Percentiles rank a stretch among this genome's conserved stretches.
Conservation (phyloP, 2,113 vertebrate species). For the Eurystomus gularis region DNA sequence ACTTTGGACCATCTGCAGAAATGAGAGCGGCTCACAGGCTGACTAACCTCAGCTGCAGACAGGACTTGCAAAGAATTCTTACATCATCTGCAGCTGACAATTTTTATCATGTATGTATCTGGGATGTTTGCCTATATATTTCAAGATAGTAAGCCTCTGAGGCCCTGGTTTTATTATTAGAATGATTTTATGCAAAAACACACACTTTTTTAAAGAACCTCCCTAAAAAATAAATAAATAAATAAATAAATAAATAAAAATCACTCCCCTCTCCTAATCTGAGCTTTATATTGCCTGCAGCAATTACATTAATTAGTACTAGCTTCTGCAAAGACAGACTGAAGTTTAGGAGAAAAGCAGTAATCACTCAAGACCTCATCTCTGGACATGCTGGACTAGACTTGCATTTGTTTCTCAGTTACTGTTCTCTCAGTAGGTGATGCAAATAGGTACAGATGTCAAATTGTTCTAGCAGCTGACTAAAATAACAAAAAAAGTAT, state of each 20-base stretch:
- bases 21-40: rapidly evolving
- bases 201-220: background rate
- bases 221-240: background rate
- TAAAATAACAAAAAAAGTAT: background rate
- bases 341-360: background rate
- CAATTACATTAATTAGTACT: background rate
- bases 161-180: background rate
- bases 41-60: background rate
- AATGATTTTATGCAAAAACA: background rate
- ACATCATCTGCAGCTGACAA: background rate
- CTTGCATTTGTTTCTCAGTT: background rate
- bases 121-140: background rate
- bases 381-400: background rate
- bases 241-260: too few relatives aligned
- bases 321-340: background rate
- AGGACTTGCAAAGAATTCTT: background rate
- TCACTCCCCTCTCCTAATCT: background rate
- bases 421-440: background rate
- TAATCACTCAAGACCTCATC: background rate
- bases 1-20: background rate
- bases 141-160: background rate
- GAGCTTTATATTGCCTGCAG: background rate
- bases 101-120: background rate
- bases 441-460: background rate
- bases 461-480: background rate